Base-by-base conservation (phyloP, 2,888 invertebrate species). In the Caenorhabditis virilis region DNA sequence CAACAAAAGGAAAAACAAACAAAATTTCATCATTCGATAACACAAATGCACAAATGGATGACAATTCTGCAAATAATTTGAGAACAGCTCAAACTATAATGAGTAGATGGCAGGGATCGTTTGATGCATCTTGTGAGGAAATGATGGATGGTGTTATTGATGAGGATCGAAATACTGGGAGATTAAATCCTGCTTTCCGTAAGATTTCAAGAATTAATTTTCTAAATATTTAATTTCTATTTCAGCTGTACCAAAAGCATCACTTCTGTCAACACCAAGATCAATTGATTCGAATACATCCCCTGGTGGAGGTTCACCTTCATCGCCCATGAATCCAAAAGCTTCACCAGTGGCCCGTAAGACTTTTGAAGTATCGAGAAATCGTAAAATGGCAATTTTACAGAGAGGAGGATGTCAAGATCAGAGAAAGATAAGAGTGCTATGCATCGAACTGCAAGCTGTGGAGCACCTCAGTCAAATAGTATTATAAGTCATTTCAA, bases 401-500 rank as follows among this genome's bases (percentile, higher is more conserved):
- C 48, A 61, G 68, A 58, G 38, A 54, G 69, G 9, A 52, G 72
- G 16, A 23, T 56, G 22, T 72, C 72, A n/a, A 55, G 72, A 41
- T 64, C 68, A 26, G 68, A 69, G 35, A 73, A 73, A 51, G 72
- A 73, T 16, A 42, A 58, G 43, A 55, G 52, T 25, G 52, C 63
- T 22, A 71, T 69, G 67, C 74, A 76, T 23, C 46, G 76, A 20
- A 74, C 76, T 15, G 63, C 69, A 23, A 72, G 72, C 39, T 68
- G 68, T 43, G 76, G 76, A 41, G 70, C 76, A 2, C 69, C 69
- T 22, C 63, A 57, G 18, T 61, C 72, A 15, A 66, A 69, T 36
- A 72, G 67, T 43, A 67, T 76, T 23, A 72, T 76, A 33, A 70
- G 70, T 45, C 80, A 80, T 56, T 80, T 80, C 74, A 80, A 80